phyloP scores from a whole-genome alignment of 92 coral and sea anemone species.

The Micromussa lordhowensis region DNA sequence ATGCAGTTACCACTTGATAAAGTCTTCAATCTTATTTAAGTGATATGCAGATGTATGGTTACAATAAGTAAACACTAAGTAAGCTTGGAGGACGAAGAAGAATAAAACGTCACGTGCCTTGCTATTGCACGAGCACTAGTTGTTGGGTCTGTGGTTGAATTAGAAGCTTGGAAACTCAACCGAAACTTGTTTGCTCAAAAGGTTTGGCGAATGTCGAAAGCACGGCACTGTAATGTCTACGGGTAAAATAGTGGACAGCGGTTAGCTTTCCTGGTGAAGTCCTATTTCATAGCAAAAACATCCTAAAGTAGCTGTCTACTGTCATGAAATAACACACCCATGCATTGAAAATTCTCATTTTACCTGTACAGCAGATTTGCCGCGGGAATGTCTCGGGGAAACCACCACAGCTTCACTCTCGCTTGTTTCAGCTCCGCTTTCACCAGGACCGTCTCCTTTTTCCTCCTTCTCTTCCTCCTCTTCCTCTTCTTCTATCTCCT shows the following conservation, averaged over 20 bases:
- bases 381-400: constrained; percentile 82
- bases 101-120: not conserved
- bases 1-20: too few relatives aligned
- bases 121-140: not conserved
- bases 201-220: not conserved
- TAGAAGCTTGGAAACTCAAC: not conserved
- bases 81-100: too few relatives aligned
- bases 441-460: constrained; percentile 29
- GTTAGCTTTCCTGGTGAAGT: not conserved
- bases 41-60: too few relatives aligned
- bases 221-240: too few relatives aligned
- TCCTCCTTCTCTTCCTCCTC: constrained; percentile 17
- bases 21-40: too few relatives aligned
- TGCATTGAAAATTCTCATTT: not conserved
- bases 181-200: too few relatives aligned
- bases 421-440: constrained; percentile 86
- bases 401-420: constrained; percentile 92
- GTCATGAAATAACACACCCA: not conserved
- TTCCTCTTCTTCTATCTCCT: constrained; percentile 17
- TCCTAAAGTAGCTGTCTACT: not conserved
- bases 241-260: not conserved
- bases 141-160: not conserved
- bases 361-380: constrained; percentile 74
- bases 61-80: too few relatives aligned
- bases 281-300: not conserved